Conservation (phyloP, 1,140 invertebrate genomes). For the Ceratosolen solmsi region DNA sequence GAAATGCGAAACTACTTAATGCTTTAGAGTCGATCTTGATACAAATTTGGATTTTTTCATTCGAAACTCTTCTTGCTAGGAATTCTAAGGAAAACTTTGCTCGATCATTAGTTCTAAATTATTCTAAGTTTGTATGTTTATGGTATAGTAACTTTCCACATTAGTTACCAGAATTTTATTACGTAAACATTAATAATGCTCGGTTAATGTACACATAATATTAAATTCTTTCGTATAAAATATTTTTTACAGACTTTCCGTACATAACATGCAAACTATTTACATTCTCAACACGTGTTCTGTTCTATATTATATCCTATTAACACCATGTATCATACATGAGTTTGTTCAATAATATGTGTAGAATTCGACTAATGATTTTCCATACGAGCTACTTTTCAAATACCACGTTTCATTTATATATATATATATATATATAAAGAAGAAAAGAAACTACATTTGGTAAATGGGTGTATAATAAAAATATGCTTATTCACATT, state of each 20-base stretch:
- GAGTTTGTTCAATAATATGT: not conserved
- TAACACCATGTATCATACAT: not conserved
- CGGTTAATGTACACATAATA: not conserved
- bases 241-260: no score
- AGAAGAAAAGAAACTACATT: not conserved
- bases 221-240: not conserved
- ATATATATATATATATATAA: no score
- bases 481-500: not conserved
- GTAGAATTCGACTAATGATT: slow-evolving; percentile 4
- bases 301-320: not conserved
- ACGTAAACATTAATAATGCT: not conserved
- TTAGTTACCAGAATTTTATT: not conserved
- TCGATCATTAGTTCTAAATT: no score
- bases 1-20: no score
- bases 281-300: not conserved
- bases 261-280: not conserved
- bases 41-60: no score
- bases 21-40: no score
- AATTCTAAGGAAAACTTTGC: no score
- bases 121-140: no score
- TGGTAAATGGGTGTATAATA: not conserved
- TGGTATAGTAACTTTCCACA: not conserved
- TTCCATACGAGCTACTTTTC: not conserved
- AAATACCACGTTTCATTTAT: not conserved
- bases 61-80: no score